A percentile compares a stretch with the other conserved stretches of the same genome.
Evolutionary conservation across 2,113 vertebrate genomes (phyloP).

Genomic region (Ariopsis seemanni): DNA sequence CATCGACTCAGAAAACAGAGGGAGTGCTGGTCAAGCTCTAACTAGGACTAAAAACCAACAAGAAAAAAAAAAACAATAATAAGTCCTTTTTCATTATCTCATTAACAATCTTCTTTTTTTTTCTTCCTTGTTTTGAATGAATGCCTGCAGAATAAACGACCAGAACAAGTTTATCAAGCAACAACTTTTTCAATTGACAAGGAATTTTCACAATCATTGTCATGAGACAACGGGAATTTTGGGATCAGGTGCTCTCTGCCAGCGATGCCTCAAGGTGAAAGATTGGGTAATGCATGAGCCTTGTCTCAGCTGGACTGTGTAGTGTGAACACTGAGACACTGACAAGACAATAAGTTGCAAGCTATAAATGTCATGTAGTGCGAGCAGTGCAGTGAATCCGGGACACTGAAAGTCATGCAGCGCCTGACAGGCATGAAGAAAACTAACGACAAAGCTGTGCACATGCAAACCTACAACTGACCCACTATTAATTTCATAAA

Average conservation of each 20-base stretch:
- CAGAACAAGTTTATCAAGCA: not conserved
- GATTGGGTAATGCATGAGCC: not conserved
- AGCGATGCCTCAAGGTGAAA: conserved; percentile 6
- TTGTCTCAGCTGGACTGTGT: conserved; percentile 14
- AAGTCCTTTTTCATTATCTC: not conserved
- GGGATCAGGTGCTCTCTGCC: conserved; percentile 6
- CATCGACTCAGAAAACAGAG: not conserved
- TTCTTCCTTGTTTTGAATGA: not conserved
- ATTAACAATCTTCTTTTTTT: not conserved
- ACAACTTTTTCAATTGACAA: not conserved
- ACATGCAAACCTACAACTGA: not conserved
- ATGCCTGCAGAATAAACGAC: not conserved
- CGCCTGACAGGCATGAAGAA: not conserved
- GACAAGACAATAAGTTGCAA: not conserved
- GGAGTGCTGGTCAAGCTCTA: not conserved
- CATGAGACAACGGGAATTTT: not conserved
- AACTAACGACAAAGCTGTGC: not conserved
- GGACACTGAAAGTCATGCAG: not conserved
- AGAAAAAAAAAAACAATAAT: too few relatives aligned
- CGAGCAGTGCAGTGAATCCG: too few relatives aligned
- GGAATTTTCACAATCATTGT: not conserved
- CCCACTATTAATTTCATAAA: not conserved
- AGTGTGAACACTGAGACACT: not conserved
- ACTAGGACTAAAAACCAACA: too few relatives aligned
- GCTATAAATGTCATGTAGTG: not conserved